Evolutionary conservation across 2,113 vertebrate species (phyloP).

Genomic region (Drymodes brunneopygia): DNA sequence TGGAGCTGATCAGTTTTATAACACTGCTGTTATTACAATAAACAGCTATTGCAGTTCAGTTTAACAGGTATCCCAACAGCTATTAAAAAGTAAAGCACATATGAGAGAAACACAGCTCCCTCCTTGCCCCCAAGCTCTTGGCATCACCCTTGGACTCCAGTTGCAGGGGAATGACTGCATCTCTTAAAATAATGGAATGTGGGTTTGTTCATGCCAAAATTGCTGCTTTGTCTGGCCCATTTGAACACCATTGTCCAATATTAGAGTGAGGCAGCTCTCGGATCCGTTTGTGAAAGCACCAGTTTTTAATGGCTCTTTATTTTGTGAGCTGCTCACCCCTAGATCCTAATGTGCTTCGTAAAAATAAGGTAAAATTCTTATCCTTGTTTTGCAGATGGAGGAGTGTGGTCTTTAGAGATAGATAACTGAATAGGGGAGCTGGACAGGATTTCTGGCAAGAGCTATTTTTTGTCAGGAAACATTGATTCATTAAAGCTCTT

Average conservation of each 20-base stretch:
- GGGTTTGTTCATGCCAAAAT: neutral
- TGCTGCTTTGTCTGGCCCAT: neutral
- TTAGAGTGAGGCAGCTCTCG: neutral
- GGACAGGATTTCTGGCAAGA: slow-evolving; percentile 13
- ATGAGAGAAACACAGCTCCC: neutral
- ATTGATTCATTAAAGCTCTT: slow-evolving; percentile 17
- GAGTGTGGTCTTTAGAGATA: neutral
- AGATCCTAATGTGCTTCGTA: neutral
- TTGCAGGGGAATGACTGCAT: neutral
- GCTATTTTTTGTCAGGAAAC: slow-evolving; percentile 10
- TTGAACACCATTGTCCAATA: neutral
- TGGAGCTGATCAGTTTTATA: slow-evolving; percentile 57
- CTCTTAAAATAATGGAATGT: neutral
- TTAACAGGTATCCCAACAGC: slow-evolving; percentile 30
- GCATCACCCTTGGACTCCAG: neutral
- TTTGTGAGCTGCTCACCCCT: neutral
- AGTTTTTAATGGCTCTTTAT: neutral
- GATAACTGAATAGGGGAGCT: neutral
- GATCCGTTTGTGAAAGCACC: neutral
- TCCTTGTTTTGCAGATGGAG: neutral
- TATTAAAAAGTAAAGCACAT: neutral
- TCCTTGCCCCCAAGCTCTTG: neutral
- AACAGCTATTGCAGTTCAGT: slow-evolving; percentile 31
- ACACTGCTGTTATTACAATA: slow-evolving; percentile 55
- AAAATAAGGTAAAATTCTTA: neutral